Conservation (phyloP, 2,113 vertebrate genomes). For the Sebastes schlegelii region DNA sequence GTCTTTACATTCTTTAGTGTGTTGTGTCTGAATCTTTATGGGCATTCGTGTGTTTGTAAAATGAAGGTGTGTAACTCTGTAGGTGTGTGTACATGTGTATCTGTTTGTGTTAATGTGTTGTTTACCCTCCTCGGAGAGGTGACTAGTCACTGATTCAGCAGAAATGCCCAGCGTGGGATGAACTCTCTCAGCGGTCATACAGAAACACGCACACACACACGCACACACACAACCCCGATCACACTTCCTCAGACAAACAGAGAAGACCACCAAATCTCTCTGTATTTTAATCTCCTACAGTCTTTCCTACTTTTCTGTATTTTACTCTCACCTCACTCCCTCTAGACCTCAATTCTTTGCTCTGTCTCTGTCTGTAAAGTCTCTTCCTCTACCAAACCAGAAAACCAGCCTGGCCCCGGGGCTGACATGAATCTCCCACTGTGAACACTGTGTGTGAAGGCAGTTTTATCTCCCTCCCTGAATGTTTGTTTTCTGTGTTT, state of each 20-base stretch:
- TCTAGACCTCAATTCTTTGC: neutral
- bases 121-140: slow-evolving; percentile 63
- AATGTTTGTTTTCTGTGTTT: slow-evolving; percentile 1
- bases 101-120: slow-evolving; percentile 51
- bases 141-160: slow-evolving; percentile 74
- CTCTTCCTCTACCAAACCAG: slow-evolving; percentile 9
- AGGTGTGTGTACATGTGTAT: slow-evolving; percentile 13
- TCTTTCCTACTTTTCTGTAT: neutral
- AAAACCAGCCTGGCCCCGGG: slow-evolving; percentile 25
- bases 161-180: slow-evolving; percentile 67
- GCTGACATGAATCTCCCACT: slow-evolving; percentile 30
- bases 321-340: neutral
- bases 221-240: neutral
- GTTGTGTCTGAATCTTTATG: neutral
- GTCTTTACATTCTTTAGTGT: neutral
- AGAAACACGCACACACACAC: slow-evolving; percentile 15
- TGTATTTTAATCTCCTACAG: neutral
- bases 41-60: neutral
- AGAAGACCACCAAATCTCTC: neutral
- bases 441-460: slow-evolving; percentile 3
- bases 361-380: neutral
- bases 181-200: slow-evolving; percentile 66
- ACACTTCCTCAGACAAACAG: neutral
- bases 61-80: neutral
- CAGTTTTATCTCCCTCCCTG: neutral